A percentile compares a stretch with the other conserved stretches of the same genome.
phyloP scores from a whole-genome alignment of 2,113 vertebrate genomes.

The Myanophis thanlyinensis region DNA sequence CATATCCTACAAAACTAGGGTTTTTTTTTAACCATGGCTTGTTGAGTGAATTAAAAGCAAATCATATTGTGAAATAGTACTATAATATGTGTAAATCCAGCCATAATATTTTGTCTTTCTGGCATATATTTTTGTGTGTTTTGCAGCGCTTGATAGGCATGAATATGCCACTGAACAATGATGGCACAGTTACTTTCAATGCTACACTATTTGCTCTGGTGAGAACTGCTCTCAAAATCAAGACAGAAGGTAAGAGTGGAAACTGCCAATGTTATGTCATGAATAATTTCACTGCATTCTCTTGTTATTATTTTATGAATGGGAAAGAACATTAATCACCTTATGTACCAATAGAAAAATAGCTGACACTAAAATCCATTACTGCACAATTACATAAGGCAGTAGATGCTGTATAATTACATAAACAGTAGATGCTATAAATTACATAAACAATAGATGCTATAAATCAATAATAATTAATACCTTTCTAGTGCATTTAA shows the following conservation, averaged over 20 bases:
- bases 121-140: accelerated
- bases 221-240: constrained; percentile 96
- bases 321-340: constrained; percentile 15
- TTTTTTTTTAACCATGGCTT: neutral
- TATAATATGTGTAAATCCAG: neutral
- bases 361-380: constrained; percentile 24
- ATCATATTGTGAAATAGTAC: neutral
- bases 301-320: neutral
- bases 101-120: neutral
- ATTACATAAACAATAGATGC: constrained; percentile 1
- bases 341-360: neutral
- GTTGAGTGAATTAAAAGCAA: neutral
- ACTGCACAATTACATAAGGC: neutral
- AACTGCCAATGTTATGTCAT: neutral
- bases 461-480: constrained; percentile 16
- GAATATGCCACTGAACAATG: constrained; percentile 99
- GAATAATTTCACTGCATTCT: neutral
- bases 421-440: neutral
- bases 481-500: constrained; percentile 13
- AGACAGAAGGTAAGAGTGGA: constrained; percentile 86
- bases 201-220: constrained; percentile 96
- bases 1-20: neutral
- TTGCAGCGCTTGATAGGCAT: constrained; percentile 89
- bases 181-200: constrained; percentile 96
- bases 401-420: no score